Base-by-base conservation (phyloP, 2,797 vertebrate species). In the Smutsia gigantea region DNA sequence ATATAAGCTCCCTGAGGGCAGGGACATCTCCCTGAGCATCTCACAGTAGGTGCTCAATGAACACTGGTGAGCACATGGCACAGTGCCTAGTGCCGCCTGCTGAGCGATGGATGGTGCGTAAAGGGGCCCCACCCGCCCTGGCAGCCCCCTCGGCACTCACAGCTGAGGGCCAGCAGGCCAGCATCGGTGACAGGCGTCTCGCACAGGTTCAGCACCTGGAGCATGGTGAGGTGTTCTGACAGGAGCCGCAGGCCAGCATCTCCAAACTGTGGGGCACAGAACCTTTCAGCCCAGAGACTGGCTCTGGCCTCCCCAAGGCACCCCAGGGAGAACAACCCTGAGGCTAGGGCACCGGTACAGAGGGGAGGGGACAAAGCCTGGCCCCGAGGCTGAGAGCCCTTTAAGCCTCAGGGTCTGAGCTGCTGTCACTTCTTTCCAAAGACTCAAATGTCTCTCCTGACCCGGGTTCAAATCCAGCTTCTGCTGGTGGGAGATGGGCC, bases 201-300 rank as follows among this genome's bases (percentile, higher is more conserved):
- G 49, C 99, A 99, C 98, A 99, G 99, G 98, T 99, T 99, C 97
- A 99, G 98, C 97, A 99, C 99, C 99, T 99, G 99, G 95, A 99
- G 99, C 98, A 99, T 99, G 75, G 99, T 99, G 99, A 99, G 99
- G 98, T 99, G 99, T 97, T 99, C 99, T 0, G 99, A 99, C 83
- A 99, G 98, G 97, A 99, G 99, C 98, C 99, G 99, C 97, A 99
- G 97, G 74, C 99, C 99, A 0, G 99, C 99, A 14, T 99, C 99
- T 82, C 99, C 99, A 3, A 99, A 99, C 99, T 99, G 98, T 0
- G 42, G 97, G 92, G 39, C 1, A 42, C 78, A 98, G 37, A 77
- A 17, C 0, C 0, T 0, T 27, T 96, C 49, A 97, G 87, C 61
- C 23, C 49, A 21, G 39, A 27, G 75, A 42, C 25, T 2, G 25